Conservation (phyloP, 1,140 invertebrate genomes). For the Zaprionus kolodkinae region DNA sequence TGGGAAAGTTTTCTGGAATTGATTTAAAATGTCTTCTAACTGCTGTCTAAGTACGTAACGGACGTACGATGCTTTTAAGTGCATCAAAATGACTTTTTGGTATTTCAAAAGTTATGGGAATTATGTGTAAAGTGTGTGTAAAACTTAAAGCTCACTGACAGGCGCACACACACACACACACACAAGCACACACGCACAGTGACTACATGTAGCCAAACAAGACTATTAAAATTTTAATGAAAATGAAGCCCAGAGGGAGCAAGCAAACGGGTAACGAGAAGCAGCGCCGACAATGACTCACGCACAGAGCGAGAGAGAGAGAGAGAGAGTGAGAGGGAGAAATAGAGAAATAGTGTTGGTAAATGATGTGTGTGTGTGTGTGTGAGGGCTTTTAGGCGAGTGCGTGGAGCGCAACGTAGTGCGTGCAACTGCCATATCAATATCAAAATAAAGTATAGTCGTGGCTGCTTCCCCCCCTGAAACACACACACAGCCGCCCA, state of each 20-base stretch:
- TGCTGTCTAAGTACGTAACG: no score
- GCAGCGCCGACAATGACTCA: conserved; percentile 66
- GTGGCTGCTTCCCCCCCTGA: conserved; percentile 10
- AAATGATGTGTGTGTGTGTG: no score
- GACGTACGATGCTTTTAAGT: background rate
- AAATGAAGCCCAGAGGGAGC: conserved; percentile 70
- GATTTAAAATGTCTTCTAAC: no score
- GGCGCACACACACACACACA: background rate
- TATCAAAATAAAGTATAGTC: conserved; percentile 53
- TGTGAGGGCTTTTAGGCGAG: conserved; percentile 15
- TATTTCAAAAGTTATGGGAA: conserved; percentile 7
- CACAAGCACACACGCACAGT: background rate
- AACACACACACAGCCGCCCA: conserved; percentile 32
- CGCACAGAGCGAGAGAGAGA: conserved; percentile 11
- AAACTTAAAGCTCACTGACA: conserved; percentile 6
- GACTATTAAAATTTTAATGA: conserved; percentile 81
- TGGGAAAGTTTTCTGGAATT: no score
- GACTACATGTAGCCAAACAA: conserved; percentile 24
- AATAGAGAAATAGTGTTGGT: background rate
- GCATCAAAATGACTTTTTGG: background rate
- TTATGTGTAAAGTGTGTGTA: conserved; percentile 1
- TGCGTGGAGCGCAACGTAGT: conserved; percentile 48
- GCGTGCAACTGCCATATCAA: conserved; percentile 80
- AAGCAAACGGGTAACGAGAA: conserved; percentile 48
- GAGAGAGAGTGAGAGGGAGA: background rate